phyloP scores from a whole-genome alignment of 2,113 vertebrate species.

The Clupea harengus region DNA sequence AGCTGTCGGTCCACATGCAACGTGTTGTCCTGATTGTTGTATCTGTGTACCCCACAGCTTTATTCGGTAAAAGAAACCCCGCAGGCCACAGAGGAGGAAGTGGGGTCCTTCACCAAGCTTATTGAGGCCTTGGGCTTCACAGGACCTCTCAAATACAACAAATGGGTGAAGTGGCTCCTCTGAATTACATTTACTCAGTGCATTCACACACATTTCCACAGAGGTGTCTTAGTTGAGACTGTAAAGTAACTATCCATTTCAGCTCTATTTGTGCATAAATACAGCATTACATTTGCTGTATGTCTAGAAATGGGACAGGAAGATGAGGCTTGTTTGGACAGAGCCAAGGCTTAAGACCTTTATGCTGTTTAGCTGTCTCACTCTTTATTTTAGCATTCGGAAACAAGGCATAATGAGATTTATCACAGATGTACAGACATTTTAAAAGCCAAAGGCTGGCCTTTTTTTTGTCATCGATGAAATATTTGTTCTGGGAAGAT shows the following conservation, averaged over 20 bases:
- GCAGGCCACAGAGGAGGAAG: slow-evolving; percentile 83
- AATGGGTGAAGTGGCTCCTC: slow-evolving; percentile 75
- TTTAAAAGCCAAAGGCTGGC: not conserved
- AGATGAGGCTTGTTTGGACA: not conserved
- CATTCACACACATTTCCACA: not conserved
- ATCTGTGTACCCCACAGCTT: slow-evolving; percentile 61
- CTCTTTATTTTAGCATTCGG: not conserved
- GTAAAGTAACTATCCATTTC: no score
- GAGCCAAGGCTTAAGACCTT: not conserved
- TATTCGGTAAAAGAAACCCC: slow-evolving; percentile 74
- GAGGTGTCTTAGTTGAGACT: no score
- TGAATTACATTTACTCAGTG: not conserved
- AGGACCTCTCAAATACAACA: slow-evolving; percentile 93
- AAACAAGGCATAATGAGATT: not conserved
- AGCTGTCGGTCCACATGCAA: not conserved
- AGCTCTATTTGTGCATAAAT: not conserved
- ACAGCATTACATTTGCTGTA: not conserved
- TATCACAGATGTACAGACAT: not conserved
- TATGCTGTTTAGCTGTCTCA: not conserved
- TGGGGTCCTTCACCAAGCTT: slow-evolving; percentile 87
- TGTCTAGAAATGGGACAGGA: no score
- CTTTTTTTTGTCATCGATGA: not conserved
- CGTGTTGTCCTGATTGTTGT: not conserved
- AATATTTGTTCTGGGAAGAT: not conserved
- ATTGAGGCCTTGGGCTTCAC: slow-evolving; percentile 98